Evolutionary conservation across 2,888 invertebrate genomes (phyloP).

Genomic region (Stegophylla sp.): DNA sequence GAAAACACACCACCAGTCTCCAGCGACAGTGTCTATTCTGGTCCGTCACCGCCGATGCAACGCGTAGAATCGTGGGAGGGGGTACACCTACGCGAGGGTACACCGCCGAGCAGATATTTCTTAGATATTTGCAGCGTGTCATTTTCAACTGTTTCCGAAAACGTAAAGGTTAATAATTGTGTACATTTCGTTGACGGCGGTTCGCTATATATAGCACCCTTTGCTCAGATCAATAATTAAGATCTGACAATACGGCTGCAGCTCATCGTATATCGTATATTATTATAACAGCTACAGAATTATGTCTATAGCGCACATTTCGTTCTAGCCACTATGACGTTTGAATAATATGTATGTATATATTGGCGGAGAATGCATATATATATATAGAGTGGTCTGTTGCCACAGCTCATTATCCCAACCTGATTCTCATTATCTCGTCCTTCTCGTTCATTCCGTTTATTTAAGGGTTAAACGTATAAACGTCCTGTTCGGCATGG

Average conservation of each 20-base stretch:
- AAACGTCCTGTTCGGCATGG: not conserved
- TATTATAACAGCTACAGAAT: no score
- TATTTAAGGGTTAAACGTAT: slow-evolving; percentile 30
- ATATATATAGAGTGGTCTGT: not conserved
- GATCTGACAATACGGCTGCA: not conserved
- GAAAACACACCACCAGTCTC: not conserved
- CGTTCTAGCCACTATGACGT: no score
- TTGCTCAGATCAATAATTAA: slow-evolving; percentile 25
- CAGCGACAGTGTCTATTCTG: not conserved
- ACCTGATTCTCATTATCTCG: slow-evolving; percentile 48
- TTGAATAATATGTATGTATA: not conserved
- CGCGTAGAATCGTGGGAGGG: no score
- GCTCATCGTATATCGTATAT: not conserved
- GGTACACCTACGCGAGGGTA: not conserved
- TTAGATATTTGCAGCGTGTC: not conserved
- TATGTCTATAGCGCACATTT: no score
- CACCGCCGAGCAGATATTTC: not conserved
- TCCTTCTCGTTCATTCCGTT: not conserved
- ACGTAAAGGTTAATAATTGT: slow-evolving; percentile 4
- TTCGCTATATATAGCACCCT: not conserved
- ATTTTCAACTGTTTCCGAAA: not conserved
- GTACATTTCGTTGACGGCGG: not conserved
- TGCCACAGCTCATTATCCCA: slow-evolving; percentile 21
- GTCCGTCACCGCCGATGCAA: not conserved
- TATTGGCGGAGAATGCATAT: not conserved